These are phyloP conservation scores for Passer montanus DNA, from an alignment of 2,113 vertebrate genomes.

Conservation along the genomic window DNA sequence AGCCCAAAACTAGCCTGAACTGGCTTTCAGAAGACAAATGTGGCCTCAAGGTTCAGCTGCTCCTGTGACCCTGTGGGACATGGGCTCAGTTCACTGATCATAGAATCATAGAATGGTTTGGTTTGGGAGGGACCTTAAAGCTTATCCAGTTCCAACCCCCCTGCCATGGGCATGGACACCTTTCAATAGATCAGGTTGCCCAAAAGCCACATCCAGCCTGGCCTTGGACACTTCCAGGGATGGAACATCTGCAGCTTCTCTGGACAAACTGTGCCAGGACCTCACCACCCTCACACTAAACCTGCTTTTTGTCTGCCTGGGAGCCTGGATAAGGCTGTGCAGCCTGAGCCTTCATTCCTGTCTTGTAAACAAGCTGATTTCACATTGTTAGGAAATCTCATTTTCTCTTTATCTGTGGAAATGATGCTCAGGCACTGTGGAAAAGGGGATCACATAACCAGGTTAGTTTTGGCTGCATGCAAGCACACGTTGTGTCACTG, in stretches of 20 bases:
- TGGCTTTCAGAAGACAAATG: not conserved
- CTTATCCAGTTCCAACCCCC: not conserved
- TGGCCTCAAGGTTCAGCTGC: not conserved
- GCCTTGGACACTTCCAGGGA: not conserved
- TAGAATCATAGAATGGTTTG: not conserved
- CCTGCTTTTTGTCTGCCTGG: not conserved
- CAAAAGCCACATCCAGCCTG: not conserved
- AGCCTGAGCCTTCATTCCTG: not conserved
- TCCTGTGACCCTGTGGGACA: accelerated
- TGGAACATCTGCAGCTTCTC: not conserved
- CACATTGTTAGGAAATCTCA: not conserved
- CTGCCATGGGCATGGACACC: not conserved
- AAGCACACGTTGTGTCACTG: not conserved
- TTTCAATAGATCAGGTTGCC: not conserved
- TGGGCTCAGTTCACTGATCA: not conserved
- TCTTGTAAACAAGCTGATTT: not conserved
- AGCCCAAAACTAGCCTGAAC: not conserved
- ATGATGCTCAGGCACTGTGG: not conserved
- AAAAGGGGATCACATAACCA: not conserved
- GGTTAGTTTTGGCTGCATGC: not conserved
- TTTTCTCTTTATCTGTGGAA: not conserved
- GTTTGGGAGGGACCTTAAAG: not conserved
- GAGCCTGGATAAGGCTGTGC: not conserved
- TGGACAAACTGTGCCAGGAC: not conserved
- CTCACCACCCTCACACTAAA: not conserved